phyloP scores from a whole-genome alignment of 2,888 invertebrate species.

The Anodontia alba region DNA sequence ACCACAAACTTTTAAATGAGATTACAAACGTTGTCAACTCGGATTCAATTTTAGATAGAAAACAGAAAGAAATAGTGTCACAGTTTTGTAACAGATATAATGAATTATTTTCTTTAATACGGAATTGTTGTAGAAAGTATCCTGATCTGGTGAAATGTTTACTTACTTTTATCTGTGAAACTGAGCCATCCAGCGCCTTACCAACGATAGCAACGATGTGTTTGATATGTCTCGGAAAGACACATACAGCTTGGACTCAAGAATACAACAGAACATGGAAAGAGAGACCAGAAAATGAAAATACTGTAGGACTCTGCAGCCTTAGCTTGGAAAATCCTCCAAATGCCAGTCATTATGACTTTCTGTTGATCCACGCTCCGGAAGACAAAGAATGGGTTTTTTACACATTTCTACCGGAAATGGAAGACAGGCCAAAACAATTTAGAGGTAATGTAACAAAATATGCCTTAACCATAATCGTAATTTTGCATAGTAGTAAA shows the following conservation, averaged over 20 bases:
- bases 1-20: neutral
- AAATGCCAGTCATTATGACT: neutral
- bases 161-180: neutral
- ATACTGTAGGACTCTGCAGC: neutral
- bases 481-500: neutral
- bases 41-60: too few relatives aligned
- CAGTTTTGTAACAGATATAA: neutral
- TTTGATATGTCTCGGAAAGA: neutral
- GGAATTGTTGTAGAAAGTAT: neutral
- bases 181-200: neutral
- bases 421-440: neutral
- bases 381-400: slow-evolving; percentile 6
- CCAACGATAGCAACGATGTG: neutral
- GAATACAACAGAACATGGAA: neutral
- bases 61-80: neutral
- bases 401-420: slow-evolving; percentile 1
- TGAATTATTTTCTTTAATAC: neutral
- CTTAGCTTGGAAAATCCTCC: neutral
- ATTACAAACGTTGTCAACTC: neutral
- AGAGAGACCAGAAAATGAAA: neutral
- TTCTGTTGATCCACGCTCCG: neutral
- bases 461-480: neutral
- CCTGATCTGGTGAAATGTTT: neutral
- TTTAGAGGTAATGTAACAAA: neutral
- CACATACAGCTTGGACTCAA: neutral